Base-by-base conservation (phyloP, 1,140 invertebrate species). In the Ceratosolen solmsi region DNA sequence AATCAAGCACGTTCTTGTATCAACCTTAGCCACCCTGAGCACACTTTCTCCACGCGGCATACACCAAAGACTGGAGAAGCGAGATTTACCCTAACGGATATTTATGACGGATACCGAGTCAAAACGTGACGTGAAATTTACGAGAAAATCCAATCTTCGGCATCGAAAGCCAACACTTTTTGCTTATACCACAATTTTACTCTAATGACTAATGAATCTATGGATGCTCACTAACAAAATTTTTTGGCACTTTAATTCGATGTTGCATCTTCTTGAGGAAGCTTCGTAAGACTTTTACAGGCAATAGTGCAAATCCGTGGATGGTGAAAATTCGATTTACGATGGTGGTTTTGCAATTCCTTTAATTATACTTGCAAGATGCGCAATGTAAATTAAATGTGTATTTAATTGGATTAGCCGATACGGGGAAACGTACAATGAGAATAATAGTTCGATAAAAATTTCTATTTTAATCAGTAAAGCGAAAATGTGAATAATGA, bases 51-150 rank as follows among this genome's bases (percentile, higher is more conserved):
- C 25, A 22, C 1, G 51, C 49, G 46, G 17, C 20, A 15, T 30
- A 5, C 33, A 30, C 54, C 38, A 33, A 54, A 73, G 49, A 22
- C 27, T 56, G 25, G 27, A 56, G 60, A 68, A 63, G 30, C 60
- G 17, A 68, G 75, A 77, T 77, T 77, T 68, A 77, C 60, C 27
- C 46, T 49, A 41, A 77, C 30, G 75, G 75, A 77, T 77, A 77
- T 77, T 77, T 77, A 77, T 77, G 75, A 77, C 41, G 75, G 36
- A 77, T 49, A 63, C 58, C 38, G 13, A 60, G 33, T 51, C n/a
- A 22, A 11, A 49, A 68, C 60, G 75, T 77, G 60, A 77, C 58
- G 13, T 30, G 75, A 65, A 77, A 63, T 15, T 27, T 33, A n/a
- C 38, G 13, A 60, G 54, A 41, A 73, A 76, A 60, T 76, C 36